phyloP scores from a whole-genome alignment of 2,113 vertebrate genomes.

The Ceratotherium simum region DNA sequence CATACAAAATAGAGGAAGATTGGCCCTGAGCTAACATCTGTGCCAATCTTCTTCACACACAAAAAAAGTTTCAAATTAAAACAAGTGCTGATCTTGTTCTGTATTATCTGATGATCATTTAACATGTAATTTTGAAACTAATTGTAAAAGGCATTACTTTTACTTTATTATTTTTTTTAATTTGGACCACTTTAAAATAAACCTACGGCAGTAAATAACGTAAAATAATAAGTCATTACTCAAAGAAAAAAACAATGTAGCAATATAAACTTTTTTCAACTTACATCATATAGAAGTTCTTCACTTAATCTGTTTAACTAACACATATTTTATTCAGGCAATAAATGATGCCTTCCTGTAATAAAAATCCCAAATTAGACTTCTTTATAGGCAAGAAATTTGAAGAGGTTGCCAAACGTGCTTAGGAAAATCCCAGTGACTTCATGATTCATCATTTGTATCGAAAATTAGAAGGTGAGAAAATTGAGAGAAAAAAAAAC shows the following conservation, averaged over 20 bases:
- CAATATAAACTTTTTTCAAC: conserved; percentile 33
- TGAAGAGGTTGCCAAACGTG: conserved; percentile 65
- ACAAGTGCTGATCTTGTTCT: not conserved
- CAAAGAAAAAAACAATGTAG: not conserved
- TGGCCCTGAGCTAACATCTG: no score
- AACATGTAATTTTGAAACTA: not conserved
- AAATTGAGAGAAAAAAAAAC: conserved; percentile 56
- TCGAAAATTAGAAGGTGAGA: conserved; percentile 81
- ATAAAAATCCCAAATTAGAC: conserved; percentile 73
- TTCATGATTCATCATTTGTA: conserved; percentile 80
- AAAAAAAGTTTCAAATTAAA: not conserved
- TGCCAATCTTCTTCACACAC: no score
- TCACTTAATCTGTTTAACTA: conserved; percentile 66
- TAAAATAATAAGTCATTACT: not conserved
- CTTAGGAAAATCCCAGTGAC: conserved; percentile 77
- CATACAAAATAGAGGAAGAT: no score
- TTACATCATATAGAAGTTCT: conserved; percentile 31
- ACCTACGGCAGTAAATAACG: not conserved
- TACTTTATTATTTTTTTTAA: conserved; percentile 13
- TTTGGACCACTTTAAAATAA: not conserved
- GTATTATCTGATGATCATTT: not conserved
- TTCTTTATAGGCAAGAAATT: conserved; percentile 74
- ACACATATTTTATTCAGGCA: conserved; percentile 66
- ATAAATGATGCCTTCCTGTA: conserved; percentile 74
- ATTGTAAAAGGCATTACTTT: not conserved